Conservation (phyloP, 2,113 vertebrate genomes). For the Sander lucioperca region DNA sequence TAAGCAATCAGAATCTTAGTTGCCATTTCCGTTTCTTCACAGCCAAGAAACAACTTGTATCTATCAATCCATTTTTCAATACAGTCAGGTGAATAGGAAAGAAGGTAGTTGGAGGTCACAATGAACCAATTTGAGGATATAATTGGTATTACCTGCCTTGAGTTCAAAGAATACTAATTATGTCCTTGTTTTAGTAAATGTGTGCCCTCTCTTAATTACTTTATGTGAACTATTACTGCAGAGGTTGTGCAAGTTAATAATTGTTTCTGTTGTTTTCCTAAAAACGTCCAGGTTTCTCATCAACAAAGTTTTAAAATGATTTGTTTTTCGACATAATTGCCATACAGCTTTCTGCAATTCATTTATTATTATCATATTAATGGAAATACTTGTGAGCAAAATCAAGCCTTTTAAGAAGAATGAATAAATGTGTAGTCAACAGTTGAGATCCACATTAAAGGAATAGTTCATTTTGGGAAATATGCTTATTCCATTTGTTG, state of each 20-base stretch:
- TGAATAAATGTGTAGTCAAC: background rate
- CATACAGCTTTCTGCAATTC: background rate
- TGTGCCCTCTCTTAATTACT: background rate
- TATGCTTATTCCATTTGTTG: no score
- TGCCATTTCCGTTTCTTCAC: background rate
- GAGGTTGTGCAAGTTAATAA: slow-evolving; percentile 20
- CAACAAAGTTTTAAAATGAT: slow-evolving; percentile 29
- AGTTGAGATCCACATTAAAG: background rate
- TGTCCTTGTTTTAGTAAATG: slow-evolving; percentile 10
- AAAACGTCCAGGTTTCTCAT: slow-evolving; percentile 18
- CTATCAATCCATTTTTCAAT: background rate
- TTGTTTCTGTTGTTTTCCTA: background rate
- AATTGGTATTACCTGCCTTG: background rate
- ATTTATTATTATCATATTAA: slow-evolving; percentile 22
- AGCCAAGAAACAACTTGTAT: slow-evolving; percentile 9
- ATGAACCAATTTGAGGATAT: background rate
- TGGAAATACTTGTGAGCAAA: background rate
- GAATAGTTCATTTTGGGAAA: background rate
- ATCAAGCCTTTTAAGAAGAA: slow-evolving; percentile 14
- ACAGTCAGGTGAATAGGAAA: background rate
- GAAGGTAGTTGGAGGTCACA: background rate
- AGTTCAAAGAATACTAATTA: background rate
- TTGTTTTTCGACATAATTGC: slow-evolving; percentile 25
- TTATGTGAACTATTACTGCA: slow-evolving; percentile 12
- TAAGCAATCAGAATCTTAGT: slow-evolving; percentile 7